A percentile compares a stretch with the other conserved stretches of the same genome.
Conservation (phyloP, 2,797 vertebrate species). For the Bradypodion ventrale region DNA sequence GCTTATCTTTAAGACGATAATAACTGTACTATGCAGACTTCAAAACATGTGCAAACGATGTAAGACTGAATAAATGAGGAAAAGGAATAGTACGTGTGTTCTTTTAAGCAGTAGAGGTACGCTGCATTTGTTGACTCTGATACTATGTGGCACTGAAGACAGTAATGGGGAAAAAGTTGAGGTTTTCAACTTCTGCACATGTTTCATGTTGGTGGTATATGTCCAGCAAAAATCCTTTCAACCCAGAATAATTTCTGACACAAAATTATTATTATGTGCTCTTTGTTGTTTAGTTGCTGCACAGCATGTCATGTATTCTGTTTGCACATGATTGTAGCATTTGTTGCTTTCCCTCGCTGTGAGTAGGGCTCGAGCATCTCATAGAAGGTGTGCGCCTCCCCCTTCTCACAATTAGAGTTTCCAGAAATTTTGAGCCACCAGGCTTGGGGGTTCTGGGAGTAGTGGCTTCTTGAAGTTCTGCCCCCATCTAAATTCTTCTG, state of each 20-base stretch:
- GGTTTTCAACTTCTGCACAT: no score
- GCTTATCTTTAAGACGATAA: conserved; percentile 73
- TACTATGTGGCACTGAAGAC: conserved; percentile 10
- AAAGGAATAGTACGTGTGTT: conserved; percentile 70
- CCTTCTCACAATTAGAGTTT: no score
- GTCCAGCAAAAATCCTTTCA: no score
- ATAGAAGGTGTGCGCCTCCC: no score
- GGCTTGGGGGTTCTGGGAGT: no score
- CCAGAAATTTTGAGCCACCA: background rate
- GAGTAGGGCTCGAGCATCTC: no score
- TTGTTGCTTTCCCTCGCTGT: no score
- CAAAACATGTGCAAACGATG: conserved; percentile 60
- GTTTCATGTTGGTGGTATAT: background rate
- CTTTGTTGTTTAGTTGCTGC: background rate
- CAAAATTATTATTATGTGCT: no score
- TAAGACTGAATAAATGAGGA: conserved; percentile 57
- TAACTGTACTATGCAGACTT: conserved; percentile 66
- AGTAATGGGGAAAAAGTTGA: conserved; percentile 1
- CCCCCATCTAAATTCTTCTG: background rate
- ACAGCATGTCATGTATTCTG: background rate
- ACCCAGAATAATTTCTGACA: no score
- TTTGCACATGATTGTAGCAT: no score
- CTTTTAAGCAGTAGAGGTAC: conserved; percentile 58
- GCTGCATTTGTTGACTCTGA: conserved; percentile 53
- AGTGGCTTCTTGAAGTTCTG: no score